Evolutionary conservation across 2,888 invertebrate species (phyloP).

Genomic region (Drosophila longiperda): DNA sequence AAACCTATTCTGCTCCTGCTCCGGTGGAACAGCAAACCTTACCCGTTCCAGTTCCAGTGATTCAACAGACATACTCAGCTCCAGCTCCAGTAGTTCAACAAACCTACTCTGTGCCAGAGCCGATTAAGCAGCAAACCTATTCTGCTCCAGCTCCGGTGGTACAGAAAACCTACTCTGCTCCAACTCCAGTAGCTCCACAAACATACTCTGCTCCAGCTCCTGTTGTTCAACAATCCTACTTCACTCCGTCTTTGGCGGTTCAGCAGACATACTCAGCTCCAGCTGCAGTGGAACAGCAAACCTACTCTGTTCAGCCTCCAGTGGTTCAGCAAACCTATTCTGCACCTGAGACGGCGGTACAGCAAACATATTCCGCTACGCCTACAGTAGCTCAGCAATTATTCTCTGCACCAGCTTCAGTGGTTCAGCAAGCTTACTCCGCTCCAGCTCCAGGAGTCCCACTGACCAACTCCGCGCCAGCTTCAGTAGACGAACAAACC

Average conservation of each 20-base stretch:
- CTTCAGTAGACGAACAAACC: not conserved
- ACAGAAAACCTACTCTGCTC: not conserved
- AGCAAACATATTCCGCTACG: not conserved
- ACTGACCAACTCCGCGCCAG: not conserved
- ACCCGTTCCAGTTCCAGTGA: not conserved
- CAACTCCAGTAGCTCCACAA: not conserved
- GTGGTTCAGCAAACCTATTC: constrained; percentile 31
- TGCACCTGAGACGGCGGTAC: constrained; percentile 13
- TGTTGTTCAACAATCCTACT: not conserved
- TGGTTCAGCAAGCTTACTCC: not conserved
- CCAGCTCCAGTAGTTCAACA: not conserved
- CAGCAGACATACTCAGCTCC: constrained; percentile 32
- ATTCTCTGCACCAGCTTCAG: not conserved
- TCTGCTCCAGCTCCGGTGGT: too few relatives aligned
- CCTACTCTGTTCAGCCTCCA: constrained; percentile 33
- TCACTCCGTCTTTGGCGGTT: too few relatives aligned
- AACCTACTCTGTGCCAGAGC: too few relatives aligned
- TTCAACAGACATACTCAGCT: not conserved
- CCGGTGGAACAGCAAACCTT: not conserved
- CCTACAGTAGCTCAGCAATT: not conserved
- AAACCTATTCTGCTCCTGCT: not conserved
- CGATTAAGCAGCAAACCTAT: constrained; percentile 39
- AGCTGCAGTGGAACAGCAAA: constrained; percentile 34
- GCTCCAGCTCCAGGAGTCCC: not conserved
- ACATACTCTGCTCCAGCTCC: not conserved